Evolutionary conservation across 1,140 invertebrate genomes (phyloP).

Genomic region (Papilio xuthus): DNA sequence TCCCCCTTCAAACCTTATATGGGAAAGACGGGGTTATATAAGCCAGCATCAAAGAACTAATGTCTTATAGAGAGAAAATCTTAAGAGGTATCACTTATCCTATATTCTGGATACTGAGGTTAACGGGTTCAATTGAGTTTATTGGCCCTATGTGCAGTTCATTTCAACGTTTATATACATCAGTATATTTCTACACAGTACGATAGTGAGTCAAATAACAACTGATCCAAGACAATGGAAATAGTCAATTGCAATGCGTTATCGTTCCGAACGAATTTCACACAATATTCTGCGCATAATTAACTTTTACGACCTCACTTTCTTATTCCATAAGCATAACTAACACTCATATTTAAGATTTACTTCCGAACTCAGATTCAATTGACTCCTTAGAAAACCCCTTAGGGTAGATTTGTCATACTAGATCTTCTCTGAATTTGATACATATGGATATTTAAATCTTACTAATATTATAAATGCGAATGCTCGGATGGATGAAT

Average conservation of each 20-base stretch:
- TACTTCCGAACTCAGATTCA: background rate
- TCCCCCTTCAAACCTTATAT: no score
- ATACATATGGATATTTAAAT: no score
- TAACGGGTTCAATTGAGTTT: background rate
- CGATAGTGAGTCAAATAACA: background rate
- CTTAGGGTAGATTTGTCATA: no score
- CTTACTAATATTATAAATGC: no score
- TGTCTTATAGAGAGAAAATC: no score
- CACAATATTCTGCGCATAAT: constrained; percentile 8
- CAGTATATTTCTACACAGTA: background rate
- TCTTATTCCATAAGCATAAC: background rate
- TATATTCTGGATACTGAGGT: background rate
- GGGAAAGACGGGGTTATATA: no score
- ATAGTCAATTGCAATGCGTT: background rate
- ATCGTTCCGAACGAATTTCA: background rate
- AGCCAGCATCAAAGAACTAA: no score
- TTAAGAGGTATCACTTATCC: no score
- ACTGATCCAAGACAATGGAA: constrained; percentile 12
- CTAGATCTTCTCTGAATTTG: no score
- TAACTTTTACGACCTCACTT: constrained; percentile 2
- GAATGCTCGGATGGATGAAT: no score
- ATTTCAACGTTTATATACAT: background rate
- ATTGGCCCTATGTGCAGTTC: background rate
- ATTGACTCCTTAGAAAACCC: background rate
- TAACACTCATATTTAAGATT: background rate